Percentiles rank a stretch among this genome's conserved stretches.
phyloP scores from a whole-genome alignment of 2,888 invertebrate species.

The Crossocerus cetratus region DNA sequence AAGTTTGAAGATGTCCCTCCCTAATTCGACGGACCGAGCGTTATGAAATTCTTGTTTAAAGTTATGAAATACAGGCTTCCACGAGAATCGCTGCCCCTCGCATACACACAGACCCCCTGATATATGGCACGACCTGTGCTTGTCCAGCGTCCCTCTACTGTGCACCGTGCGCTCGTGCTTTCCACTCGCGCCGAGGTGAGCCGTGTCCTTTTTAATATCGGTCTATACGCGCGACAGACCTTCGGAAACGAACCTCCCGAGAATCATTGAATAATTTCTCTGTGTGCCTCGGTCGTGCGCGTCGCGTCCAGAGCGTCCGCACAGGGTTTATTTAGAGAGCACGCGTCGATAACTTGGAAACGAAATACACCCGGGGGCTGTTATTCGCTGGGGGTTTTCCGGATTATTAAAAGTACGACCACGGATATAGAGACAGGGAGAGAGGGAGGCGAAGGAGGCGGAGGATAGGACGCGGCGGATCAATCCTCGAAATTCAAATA shows the following conservation, averaged over 20 bases:
- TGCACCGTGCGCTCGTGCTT: too few relatives aligned
- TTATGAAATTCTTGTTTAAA: slow-evolving; percentile 14
- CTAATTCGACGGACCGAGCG: slow-evolving; percentile 25
- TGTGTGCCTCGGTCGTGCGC: background rate
- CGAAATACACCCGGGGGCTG: slow-evolving; percentile 8
- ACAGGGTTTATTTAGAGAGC: slow-evolving; percentile 4
- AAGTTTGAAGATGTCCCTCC: slow-evolving; percentile 40
- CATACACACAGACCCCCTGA: background rate
- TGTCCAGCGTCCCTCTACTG: background rate
- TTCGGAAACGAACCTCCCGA: background rate
- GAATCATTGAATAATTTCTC: background rate
- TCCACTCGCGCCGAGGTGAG: too few relatives aligned
- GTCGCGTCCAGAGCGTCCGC: background rate
- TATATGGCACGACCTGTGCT: background rate
- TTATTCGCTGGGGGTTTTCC: slow-evolving; percentile 12
- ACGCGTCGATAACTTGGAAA: slow-evolving; percentile 14
- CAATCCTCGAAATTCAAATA: slow-evolving; percentile 31
- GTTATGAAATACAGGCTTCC: slow-evolving; percentile 7
- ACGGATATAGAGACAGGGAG: too few relatives aligned
- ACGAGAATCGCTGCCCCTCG: background rate
- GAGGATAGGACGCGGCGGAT: background rate
- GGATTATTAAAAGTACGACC: slow-evolving; percentile 22
- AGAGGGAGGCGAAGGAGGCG: too few relatives aligned
- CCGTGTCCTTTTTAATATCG: background rate
- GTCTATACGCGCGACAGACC: background rate